Percentiles rank a stretch among this genome's conserved stretches.
Evolutionary conservation across 1,140 invertebrate genomes (phyloP).

Genomic region (Venturia canescens): DNA sequence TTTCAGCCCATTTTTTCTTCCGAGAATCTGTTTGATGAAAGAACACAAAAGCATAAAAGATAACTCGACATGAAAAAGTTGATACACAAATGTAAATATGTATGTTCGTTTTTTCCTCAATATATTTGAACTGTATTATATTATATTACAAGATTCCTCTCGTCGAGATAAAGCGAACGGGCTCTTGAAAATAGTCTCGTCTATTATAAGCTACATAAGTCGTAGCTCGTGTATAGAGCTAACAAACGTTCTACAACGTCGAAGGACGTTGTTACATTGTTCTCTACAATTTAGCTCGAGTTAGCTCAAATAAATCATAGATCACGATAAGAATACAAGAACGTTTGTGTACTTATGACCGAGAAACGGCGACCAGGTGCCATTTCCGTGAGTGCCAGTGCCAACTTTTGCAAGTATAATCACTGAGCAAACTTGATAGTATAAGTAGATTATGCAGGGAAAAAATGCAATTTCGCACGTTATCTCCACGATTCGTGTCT

Average conservation of each 20-base stretch:
- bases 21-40: too few species aligned
- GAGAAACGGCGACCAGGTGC: not conserved
- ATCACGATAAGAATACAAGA: not conserved
- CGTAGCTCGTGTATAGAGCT: not conserved
- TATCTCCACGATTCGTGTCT: not conserved
- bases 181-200: not conserved
- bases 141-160: constrained; percentile 5
- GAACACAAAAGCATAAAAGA: too few species aligned
- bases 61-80: too few species aligned
- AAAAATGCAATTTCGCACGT: not conserved
- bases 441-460: not conserved
- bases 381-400: not conserved
- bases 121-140: constrained; percentile 5
- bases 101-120: not conserved
- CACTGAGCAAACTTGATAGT: not conserved
- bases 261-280: constrained; percentile 28
- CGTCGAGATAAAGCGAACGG: not conserved
- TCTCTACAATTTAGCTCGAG: not conserved
- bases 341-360: not conserved
- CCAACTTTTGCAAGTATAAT: constrained; percentile 3
- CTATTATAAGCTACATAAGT: constrained; percentile 9
- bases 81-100: not conserved
- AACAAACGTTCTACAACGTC: constrained; percentile 31
- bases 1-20: too few species aligned
- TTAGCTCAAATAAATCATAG: constrained; percentile 7